These are phyloP conservation scores for Heliconius cydno DNA, from an alignment of 2,888 invertebrate species.

Conservation along the genomic window DNA sequence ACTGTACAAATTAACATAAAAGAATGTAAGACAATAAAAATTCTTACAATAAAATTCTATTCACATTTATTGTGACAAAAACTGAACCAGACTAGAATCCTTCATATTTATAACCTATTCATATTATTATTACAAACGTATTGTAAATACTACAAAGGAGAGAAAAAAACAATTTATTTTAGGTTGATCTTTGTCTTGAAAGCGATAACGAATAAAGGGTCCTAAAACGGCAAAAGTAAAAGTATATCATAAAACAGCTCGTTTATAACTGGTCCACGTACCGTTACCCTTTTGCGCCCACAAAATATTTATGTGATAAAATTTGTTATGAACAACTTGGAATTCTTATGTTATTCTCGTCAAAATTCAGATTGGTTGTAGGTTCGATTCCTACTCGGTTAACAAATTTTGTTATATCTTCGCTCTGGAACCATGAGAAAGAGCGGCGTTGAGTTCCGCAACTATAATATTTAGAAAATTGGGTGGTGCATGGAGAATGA, in stretches of 20 bases:
- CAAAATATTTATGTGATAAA: slow-evolving; percentile 20
- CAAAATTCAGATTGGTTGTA: background rate
- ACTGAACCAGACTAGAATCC: background rate
- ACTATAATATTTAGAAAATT: too few relatives aligned
- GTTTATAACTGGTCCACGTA: slow-evolving; percentile 11
- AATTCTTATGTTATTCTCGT: background rate
- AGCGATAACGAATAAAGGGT: background rate
- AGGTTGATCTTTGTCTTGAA: background rate
- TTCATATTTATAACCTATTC: background rate
- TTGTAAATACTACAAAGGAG: background rate
- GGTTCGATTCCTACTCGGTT: too few relatives aligned
- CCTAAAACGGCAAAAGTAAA: slow-evolving; percentile 27
- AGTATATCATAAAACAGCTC: slow-evolving; percentile 20
- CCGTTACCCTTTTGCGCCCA: slow-evolving; percentile 38
- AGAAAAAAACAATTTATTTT: background rate
- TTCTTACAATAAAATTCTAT: too few relatives aligned
- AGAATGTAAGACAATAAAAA: background rate
- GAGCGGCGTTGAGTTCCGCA: too few relatives aligned
- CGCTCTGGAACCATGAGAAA: too few relatives aligned
- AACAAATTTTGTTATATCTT: too few relatives aligned
- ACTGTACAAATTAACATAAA: background rate
- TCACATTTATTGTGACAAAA: background rate
- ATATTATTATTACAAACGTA: background rate
- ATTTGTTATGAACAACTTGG: slow-evolving; percentile 21
- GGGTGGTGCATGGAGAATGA: too few relatives aligned